Evolutionary conservation across 2,797 vertebrate species (phyloP), one percentile per base, ranked within the genome.

Genomic region (Nyctibius grandis): DNA sequence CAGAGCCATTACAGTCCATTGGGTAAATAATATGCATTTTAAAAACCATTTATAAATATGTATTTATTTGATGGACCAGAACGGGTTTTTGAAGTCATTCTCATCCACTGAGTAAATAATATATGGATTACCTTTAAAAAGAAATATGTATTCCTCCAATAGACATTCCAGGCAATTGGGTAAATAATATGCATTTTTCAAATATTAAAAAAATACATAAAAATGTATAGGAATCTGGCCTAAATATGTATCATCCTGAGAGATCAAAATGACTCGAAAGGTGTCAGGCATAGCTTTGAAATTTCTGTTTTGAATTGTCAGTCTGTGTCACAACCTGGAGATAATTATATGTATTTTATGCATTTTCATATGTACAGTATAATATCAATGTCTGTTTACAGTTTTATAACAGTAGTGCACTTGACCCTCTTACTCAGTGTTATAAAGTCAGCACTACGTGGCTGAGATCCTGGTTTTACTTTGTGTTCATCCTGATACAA

Each of bases 21-120:
- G 83, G 67, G 86, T 95, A 96, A 97, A 96, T 93, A 96, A 94
- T 95, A 92, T 29, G 81, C 94, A 93, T 98, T 97, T 97, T 94
- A 95, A 95, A 96, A 97, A 68, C 72, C 89, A 91, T 97, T 94
- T 95, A 95, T 97, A 97, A 97, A 96, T 97, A 97, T 97, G 94
- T 97, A 97, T 97, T 97, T 97, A 96, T 95, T 97, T 97, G 93
- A 88, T 91, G 82, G 96, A 96, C 89, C 96, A 94, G 96, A 97
- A 94, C 80, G 6, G n/a, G 53, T 91, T 96, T 97, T 96, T 93
- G 67, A 96, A 97, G 83, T 92, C 82, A 83, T 97, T 97, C 92
- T 96, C 89, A 95, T 95, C 90, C 82, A 93, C 97, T 91, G 82
- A 96, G 95, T 96, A 96, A 97, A 95, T 97, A 97, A 97, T 97